Evolutionary conservation across 2,888 invertebrate species (phyloP).

Genomic region (Parnassius apollo): DNA sequence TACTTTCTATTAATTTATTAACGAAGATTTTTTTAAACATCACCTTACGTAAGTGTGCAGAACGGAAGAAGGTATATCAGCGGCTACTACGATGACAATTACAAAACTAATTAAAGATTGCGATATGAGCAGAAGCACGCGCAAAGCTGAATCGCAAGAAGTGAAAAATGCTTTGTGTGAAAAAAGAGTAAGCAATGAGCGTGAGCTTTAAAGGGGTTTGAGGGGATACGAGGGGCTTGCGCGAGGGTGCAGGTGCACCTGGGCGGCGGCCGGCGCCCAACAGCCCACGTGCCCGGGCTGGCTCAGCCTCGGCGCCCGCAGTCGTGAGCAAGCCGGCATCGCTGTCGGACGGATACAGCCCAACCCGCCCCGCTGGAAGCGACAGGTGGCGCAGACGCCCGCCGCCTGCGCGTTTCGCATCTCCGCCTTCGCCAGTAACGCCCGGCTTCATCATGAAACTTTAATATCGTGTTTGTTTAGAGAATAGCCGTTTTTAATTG

Average conservation of each 20-base stretch:
- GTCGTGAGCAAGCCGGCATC: conserved; percentile 59
- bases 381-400: conserved; percentile 53
- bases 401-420: conserved; percentile 63
- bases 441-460: conserved; percentile 59
- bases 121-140: conserved; percentile 25
- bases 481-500: conserved; percentile 50
- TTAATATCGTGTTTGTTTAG: conserved; percentile 53
- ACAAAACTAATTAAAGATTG: conserved; percentile 2
- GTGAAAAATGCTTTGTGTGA: conserved; percentile 32
- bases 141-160: conserved; percentile 28
- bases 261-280: conserved; percentile 68
- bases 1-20: too few species aligned
- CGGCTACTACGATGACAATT: conserved; percentile 19
- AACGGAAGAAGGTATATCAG: conserved; percentile 27
- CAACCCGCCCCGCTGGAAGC: conserved; percentile 45
- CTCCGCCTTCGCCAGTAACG: conserved; percentile 45
- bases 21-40: too few species aligned
- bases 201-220: conserved; percentile 26
- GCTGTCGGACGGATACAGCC: conserved; percentile 36
- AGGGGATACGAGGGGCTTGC: conserved; percentile 26
- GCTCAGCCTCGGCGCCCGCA: conserved; percentile 45
- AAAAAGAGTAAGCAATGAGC: conserved; percentile 32
- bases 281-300: conserved; percentile 68
- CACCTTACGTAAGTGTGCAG: conserved; percentile 27
- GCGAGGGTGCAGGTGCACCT: conserved; percentile 67